phyloP scores from a whole-genome alignment of 2,888 invertebrate genomes.

The Melinopterus prodromus region DNA sequence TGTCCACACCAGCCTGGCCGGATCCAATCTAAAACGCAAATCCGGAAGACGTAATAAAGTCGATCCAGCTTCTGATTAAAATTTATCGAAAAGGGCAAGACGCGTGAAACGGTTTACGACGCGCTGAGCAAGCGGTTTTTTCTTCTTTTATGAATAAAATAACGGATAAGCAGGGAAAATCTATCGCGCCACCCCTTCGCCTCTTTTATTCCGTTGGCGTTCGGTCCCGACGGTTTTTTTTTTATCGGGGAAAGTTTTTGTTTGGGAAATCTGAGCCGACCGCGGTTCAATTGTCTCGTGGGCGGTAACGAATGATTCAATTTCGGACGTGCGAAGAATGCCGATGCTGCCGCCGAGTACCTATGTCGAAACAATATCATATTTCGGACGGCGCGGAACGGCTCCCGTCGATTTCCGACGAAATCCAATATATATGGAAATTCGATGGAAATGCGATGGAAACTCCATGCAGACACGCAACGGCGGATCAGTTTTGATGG shows the following conservation, averaged over 20 bases:
- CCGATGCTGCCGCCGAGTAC: conserved; percentile 6
- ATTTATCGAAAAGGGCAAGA: not conserved
- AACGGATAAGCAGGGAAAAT: not conserved
- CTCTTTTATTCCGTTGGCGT: not conserved
- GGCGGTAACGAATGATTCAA: conserved; percentile 26
- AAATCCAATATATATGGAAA: conserved; percentile 30
- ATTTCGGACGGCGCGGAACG: conserved; percentile 5
- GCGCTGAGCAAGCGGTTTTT: conserved; percentile 4
- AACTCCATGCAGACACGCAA: not conserved
- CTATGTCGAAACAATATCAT: conserved; percentile 26
- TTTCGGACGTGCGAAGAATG: conserved; percentile 28
- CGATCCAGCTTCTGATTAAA: not conserved
- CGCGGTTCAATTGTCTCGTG: not conserved
- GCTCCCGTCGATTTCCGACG: conserved; percentile 14
- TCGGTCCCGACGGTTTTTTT: not conserved
- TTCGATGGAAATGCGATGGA: conserved; percentile 13
- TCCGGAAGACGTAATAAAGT: conserved; percentile 9
- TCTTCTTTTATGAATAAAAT: conserved; percentile 4
- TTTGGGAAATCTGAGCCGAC: not conserved
- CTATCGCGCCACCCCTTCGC: not conserved
- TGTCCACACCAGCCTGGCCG: not conserved
- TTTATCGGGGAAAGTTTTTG: conserved; percentile 12
- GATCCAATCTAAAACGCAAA: conserved; percentile 26
- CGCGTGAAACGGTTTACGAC: conserved; percentile 4
- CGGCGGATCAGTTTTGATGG: not conserved